Evolutionary conservation across 2,888 invertebrate species (phyloP).

Genomic region (Synanthedon myopaeformis): DNA sequence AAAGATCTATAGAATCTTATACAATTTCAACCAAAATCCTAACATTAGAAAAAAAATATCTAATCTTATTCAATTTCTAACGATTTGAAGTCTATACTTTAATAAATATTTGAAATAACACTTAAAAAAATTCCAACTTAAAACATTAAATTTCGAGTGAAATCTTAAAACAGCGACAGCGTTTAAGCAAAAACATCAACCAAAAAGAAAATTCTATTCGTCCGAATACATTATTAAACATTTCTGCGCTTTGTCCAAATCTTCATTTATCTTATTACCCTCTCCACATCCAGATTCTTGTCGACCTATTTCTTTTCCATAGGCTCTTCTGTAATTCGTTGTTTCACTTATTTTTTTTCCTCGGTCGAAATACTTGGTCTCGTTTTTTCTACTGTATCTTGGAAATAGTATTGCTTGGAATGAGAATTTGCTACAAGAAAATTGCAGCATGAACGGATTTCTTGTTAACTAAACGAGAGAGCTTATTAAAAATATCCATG

Average conservation of each 20-base stretch:
- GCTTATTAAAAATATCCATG: too few species aligned
- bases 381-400: neutral
- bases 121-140: too few species aligned
- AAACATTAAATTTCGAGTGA: neutral
- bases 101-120: too few species aligned
- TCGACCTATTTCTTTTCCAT: conserved; percentile 14
- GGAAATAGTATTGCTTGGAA: neutral
- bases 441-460: neutral
- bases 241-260: conserved; percentile 3
- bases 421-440: neutral
- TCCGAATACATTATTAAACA: neutral
- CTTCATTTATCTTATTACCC: conserved; percentile 18
- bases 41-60: too few species aligned
- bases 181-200: too few species aligned
- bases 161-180: neutral
- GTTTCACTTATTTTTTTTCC: conserved; percentile 7
- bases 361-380: neutral
- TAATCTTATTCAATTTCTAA: too few species aligned
- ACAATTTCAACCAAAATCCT: too few species aligned
- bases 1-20: too few species aligned
- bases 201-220: neutral
- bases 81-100: too few species aligned
- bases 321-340: conserved; percentile 13
- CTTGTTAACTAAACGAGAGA: neutral
- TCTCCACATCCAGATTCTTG: conserved; percentile 6